These are phyloP conservation scores for Malurus splendens DNA, from an alignment of 2,797 vertebrate genomes.

Conservation along the genomic window DNA sequence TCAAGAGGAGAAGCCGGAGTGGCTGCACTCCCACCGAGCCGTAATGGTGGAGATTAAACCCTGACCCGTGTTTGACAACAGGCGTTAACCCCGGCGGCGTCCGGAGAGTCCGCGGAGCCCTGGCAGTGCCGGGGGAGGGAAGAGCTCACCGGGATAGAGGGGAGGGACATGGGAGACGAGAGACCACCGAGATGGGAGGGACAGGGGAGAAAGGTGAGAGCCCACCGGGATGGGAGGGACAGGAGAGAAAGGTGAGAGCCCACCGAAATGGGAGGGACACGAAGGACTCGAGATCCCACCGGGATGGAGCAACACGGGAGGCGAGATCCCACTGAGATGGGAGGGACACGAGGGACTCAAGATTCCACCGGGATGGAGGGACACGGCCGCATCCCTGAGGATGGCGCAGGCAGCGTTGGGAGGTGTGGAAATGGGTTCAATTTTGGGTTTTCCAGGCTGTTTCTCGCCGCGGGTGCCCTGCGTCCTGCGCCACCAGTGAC, in stretches of 20 bases:
- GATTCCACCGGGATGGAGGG: neutral
- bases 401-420: fast-evolving
- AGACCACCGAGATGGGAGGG: neutral
- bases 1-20: constrained; percentile 11
- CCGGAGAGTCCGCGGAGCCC: neutral
- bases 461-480: neutral
- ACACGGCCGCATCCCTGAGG: fast-evolving
- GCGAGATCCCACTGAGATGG: fast-evolving
- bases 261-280: too few relatives aligned
- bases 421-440: neutral
- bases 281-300: too few relatives aligned
- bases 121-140: fast-evolving
- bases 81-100: neutral
- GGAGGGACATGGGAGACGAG: neutral
- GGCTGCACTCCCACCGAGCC: constrained; percentile 8
- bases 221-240: too few relatives aligned
- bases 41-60: constrained; percentile 35
- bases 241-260: too few relatives aligned
- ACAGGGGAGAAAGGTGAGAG: too few relatives aligned
- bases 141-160: fast-evolving
- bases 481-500: fast-evolving
- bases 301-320: too few relatives aligned
- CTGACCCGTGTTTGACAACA: constrained; percentile 46
- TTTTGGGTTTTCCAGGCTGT: neutral
- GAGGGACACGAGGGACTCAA: neutral